Evolutionary conservation across 2,888 invertebrate species (phyloP), one percentile per base, ranked within the genome.

Genomic region (Holacanthella duospinosa): DNA sequence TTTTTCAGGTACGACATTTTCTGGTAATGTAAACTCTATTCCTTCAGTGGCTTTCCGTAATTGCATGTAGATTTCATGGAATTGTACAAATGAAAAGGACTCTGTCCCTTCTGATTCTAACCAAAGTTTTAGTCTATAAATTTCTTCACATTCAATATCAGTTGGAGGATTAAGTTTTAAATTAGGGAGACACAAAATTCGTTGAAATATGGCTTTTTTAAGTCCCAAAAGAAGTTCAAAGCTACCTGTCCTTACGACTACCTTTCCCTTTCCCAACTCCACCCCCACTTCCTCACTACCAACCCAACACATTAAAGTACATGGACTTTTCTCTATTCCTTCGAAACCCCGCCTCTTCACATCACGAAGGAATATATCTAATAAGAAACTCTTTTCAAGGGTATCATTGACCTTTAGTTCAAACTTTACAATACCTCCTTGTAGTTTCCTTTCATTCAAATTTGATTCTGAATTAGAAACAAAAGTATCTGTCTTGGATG

Each of bases 121-220:
- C 16, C 59, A 59, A 54, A 66, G 29, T 19, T 55, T 62, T 27
- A 66, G 21, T 43, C 24, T n/a, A 25, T 66, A 63, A 16, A 70
- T 44, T 54, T 64, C 64, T 43, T 66, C 66, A 36, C 59, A 63
- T 26, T 43, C 29, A 4, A 19, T 19, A 24, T 66, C 66, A 59
- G 56, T 55, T 21, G 64, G 58, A 36, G 48, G 56, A 1, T 57
- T 55, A 6, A 68, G 57, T 24, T 25, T 44, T 24, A 70, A 54
- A 1, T 62, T 62, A 19, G 61, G 43, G 9, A 64, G 1, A 12
- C 2, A 19, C 21, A 61, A 29, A 16, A 70, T 44, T 59, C 70
- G 62, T 26, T 55, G 27, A 19, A 70, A 62, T 36, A 70, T 63
- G 0, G 65, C 59, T 1, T 48, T 54, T 61, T 70, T 70, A 16